Evolutionary conservation across 2,888 invertebrate species (phyloP).

Genomic region (Mamestra brassicae): DNA sequence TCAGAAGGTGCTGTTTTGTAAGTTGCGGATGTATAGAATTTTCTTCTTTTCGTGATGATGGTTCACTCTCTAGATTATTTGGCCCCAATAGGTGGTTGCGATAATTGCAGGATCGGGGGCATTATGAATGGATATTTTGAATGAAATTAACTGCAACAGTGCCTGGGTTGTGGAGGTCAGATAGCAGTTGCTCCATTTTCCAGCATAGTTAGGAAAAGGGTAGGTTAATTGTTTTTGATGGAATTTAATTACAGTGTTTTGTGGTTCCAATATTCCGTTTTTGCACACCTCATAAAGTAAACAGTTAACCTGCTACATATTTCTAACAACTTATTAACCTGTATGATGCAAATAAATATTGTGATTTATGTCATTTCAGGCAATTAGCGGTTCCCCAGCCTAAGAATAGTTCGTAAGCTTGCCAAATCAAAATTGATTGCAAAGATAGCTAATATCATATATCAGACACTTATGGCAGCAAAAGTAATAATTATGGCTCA

Average conservation of each 20-base stretch:
- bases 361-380: neutral
- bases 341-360: too few relatives aligned
- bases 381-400: neutral
- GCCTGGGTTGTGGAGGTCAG: neutral
- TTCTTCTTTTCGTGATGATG: too few relatives aligned
- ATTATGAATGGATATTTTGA: neutral
- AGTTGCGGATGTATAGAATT: neutral
- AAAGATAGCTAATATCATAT: neutral
- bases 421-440: neutral
- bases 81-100: too few relatives aligned
- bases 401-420: neutral
- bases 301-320: too few relatives aligned
- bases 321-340: too few relatives aligned
- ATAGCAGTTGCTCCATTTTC: too few relatives aligned
- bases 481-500: conserved; percentile 14
- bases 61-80: too few relatives aligned
- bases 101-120: too few relatives aligned
- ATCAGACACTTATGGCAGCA: neutral
- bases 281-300: too few relatives aligned
- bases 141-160: neutral
- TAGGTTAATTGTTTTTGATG: neutral
- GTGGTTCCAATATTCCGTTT: too few relatives aligned
- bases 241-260: neutral
- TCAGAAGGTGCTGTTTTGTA: conserved; percentile 8
- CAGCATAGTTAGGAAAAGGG: neutral